Base-by-base conservation (phyloP, 1,140 invertebrate species). In the Camponotus floridanus region DNA sequence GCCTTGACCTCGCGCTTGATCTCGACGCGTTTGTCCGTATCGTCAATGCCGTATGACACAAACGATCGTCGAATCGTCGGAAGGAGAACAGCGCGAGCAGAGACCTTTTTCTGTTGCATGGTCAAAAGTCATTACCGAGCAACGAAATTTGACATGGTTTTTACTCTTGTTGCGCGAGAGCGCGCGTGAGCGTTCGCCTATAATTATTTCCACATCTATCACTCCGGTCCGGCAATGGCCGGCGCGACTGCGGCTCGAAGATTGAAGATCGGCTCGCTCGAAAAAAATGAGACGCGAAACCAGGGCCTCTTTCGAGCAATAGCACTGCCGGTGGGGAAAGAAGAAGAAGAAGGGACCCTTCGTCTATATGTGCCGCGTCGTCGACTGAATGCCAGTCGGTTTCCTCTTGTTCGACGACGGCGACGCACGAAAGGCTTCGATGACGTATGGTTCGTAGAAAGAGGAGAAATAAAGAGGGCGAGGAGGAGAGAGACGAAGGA, bases 201-300 rank as follows among this genome's bases (percentile, higher is more conserved):
- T 94, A 95, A 95, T 95, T 95, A 95, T 95, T 95, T 95, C 91
- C 93, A 95, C 94, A 95, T 95, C 94, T 94, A 95, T 95, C 94
- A 95, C 88, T 88, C 86, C 55, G 81, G 86, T 74, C 85, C 81
- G 90, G 90, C 90, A 91, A 90, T 91, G 87, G 90, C 84, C 85
- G 83, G 84, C 89, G 86, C 80, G 89, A 87, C 85, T 76, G 87
- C 81, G 90, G 57, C 88, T 81, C 91, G 91, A 92, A 94, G 93
- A 94, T 94, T 94, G 91, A 94, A 92, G 92, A 94, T 94, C 90
- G 92, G 87, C 86, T 88, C 88, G 68, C 78, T 83, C 76, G 87
- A 92, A 91, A 91, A 90, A 91, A 92, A 91, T 90, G 87, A 92
- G 91, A 93, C 90, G 92, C 90, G 91, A 92, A 92, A 88, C 86